Evolutionary conservation across 2,113 vertebrate species (phyloP).

Genomic region (Sterrhoptilus dennistouni): DNA sequence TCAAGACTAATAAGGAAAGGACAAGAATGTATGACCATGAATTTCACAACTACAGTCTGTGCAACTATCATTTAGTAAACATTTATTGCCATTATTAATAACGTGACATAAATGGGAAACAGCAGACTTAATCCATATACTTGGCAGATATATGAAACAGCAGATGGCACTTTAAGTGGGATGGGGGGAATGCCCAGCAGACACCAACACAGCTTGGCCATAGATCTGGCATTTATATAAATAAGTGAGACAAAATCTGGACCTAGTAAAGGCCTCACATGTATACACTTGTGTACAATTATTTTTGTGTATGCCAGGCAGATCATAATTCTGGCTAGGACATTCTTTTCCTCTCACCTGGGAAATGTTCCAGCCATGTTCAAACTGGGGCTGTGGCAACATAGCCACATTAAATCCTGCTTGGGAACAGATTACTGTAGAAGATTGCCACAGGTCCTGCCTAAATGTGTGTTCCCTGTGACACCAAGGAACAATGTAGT

Average conservation of each 20-base stretch:
- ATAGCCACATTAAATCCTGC: neutral
- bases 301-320: slow-evolving; percentile 8
- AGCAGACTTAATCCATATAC: slow-evolving; percentile 11
- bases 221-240: slow-evolving; percentile 18
- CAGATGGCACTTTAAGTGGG: slow-evolving; percentile 36
- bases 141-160: slow-evolving; percentile 39
- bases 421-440: neutral
- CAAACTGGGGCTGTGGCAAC: neutral
- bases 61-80: neutral
- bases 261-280: neutral
- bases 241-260: neutral
- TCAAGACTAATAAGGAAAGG: neutral
- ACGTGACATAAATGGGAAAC: slow-evolving; percentile 12
- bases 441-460: neutral
- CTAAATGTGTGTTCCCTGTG: neutral
- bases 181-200: slow-evolving; percentile 6
- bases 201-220: neutral
- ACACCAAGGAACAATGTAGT: neutral
- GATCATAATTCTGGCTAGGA: neutral
- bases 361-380: neutral
- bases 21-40: neutral
- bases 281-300: slow-evolving; percentile 24
- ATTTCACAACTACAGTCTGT: neutral
- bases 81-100: slow-evolving; percentile 42
- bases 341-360: neutral